Percentiles rank a stretch among this genome's conserved stretches.
Conservation (phyloP, 2,113 vertebrate species). For the Lanius collurio region DNA sequence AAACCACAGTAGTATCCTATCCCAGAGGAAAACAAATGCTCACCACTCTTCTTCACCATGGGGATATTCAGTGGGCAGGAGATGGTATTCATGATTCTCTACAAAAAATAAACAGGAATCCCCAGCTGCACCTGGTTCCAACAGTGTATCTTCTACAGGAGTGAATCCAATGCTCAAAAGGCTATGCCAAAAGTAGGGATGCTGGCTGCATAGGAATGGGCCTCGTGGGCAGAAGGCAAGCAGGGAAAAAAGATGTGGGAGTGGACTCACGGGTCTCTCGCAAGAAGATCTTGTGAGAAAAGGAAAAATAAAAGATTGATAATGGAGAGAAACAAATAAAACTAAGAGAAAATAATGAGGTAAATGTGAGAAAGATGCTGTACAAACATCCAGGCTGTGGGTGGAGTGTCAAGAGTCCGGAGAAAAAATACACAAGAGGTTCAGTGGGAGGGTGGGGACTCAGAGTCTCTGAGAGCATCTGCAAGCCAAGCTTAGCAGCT, state of each 20-base stretch:
- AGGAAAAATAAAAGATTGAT: not conserved
- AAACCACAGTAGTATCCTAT: not conserved
- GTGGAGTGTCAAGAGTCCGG: not conserved
- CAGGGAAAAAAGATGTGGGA: not conserved
- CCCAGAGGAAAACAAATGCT: not conserved
- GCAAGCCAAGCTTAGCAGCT: not conserved
- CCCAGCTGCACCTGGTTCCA: not conserved
- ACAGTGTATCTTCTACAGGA: not conserved
- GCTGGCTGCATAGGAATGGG: not conserved
- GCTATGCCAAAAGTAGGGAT: not conserved
- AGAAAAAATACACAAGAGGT: not conserved
- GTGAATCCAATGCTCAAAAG: not conserved
- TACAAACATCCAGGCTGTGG: not conserved
- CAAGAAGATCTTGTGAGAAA: not conserved
- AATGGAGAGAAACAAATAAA: not conserved
- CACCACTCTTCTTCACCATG: not conserved
- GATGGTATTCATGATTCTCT: not conserved
- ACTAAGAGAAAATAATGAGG: not conserved
- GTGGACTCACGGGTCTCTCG: not conserved
- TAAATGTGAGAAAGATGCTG: not conserved
- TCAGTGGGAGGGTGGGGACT: not conserved
- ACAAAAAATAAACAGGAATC: not conserved
- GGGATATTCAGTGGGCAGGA: not conserved
- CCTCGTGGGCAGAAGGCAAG: not conserved
- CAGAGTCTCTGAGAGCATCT: not conserved